A percentile compares a stretch with the other conserved stretches of the same genome.
phyloP scores from a whole-genome alignment of 2,797 vertebrate genomes.

The Pseudomugil tenellus region DNA sequence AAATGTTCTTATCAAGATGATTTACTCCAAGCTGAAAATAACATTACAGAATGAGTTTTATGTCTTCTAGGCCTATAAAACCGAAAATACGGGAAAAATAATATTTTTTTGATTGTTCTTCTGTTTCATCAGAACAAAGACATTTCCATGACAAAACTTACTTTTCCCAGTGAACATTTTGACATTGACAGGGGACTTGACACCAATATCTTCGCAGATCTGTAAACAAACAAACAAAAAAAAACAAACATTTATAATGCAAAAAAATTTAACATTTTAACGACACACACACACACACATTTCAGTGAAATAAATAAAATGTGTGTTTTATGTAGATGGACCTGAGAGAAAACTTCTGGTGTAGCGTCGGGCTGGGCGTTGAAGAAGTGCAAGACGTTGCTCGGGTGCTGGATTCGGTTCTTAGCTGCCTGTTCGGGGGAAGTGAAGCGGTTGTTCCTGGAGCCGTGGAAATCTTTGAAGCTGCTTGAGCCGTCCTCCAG shows the following conservation, averaged over 20 bases:
- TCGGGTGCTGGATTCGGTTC: conserved; percentile 95
- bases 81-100: too few species aligned
- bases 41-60: too few species aligned
- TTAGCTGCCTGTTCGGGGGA: conserved; percentile 94
- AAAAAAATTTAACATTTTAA: background rate
- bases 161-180: conserved; percentile 96
- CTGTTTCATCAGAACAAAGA: background rate
- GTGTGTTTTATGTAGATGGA: conserved; percentile 41
- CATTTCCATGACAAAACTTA: conserved; percentile 71
- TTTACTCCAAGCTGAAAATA: too few species aligned
- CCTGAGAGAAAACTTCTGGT: conserved; percentile 89
- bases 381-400: conserved; percentile 95
- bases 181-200: conserved; percentile 89
- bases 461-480: conserved; percentile 95
- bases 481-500: conserved; percentile 91
- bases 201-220: conserved; percentile 91
- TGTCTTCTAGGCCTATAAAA: too few species aligned
- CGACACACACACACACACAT: background rate
- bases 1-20: too few species aligned
- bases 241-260: background rate
- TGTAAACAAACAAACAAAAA: conserved; percentile 47
- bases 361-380: conserved; percentile 93
- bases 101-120: background rate
- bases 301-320: background rate
- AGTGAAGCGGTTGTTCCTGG: conserved; percentile 94